Percentiles rank a stretch among this genome's conserved stretches.
phyloP scores from a whole-genome alignment of 2,113 vertebrate species.

The Neolamprologus modestus region DNA sequence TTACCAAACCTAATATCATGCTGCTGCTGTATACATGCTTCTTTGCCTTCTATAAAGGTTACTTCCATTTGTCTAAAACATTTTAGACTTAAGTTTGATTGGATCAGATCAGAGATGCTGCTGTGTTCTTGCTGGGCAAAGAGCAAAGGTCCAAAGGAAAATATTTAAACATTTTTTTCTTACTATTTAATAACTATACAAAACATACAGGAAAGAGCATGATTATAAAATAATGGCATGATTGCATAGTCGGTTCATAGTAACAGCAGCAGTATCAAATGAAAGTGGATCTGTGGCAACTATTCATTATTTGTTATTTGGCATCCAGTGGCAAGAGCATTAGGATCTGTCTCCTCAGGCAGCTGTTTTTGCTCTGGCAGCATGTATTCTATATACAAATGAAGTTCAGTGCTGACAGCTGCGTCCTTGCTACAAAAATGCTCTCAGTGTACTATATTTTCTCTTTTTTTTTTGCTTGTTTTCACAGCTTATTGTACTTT shows the following conservation, averaged over 20 bases:
- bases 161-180: background rate
- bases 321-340: background rate
- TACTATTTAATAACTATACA: background rate
- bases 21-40: background rate
- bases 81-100: background rate
- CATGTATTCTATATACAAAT: background rate
- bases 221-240: background rate
- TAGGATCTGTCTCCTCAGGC: background rate
- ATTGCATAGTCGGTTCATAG: background rate
- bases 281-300: background rate
- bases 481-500: background rate
- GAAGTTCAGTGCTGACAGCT: background rate
- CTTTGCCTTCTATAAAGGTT: background rate
- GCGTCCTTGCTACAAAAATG: background rate
- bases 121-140: background rate
- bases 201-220: background rate
- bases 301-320: background rate
- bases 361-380: background rate
- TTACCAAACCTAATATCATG: background rate
- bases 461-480: fast-evolving
- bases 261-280: background rate
- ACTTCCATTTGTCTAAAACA: background rate
- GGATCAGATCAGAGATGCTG: background rate
- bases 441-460: background rate
- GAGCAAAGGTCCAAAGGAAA: background rate